Conservation (phyloP, 1,140 invertebrate species). For the Amphibalanus amphitrite region DNA sequence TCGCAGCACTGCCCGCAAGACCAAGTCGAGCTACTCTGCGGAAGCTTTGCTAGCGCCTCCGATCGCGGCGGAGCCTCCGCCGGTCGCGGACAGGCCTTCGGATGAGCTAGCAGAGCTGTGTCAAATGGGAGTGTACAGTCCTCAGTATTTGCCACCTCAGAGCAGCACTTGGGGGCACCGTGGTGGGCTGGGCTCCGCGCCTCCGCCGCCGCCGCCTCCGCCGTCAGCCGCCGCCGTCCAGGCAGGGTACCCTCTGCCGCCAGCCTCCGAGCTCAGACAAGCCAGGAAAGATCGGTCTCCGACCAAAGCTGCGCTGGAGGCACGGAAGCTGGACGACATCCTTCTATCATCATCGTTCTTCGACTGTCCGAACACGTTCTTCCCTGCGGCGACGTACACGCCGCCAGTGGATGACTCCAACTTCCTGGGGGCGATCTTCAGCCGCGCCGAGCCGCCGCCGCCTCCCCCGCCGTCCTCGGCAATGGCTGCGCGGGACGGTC, state of each 20-base stretch:
- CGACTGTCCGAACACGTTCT: not conserved
- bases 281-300: not conserved
- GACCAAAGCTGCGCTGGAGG: not conserved
- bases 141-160: not conserved
- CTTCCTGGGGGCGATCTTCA: not conserved
- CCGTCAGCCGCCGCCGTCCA: not conserved
- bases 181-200: not conserved
- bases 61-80: not conserved
- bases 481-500: not conserved
- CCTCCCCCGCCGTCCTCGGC: too few species aligned
- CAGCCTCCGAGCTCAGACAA: not conserved
- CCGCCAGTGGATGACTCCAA: not conserved
- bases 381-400: not conserved
- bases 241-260: not conserved
- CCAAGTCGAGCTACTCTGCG: not conserved
- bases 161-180: not conserved
- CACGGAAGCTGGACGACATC: not conserved
- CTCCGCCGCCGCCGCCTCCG: too few species aligned
- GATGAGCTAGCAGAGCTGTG: not conserved
- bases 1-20: not conserved
- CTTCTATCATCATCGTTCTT: not conserved
- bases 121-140: not conserved
- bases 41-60: not conserved
- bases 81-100: not conserved
- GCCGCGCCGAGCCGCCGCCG: not conserved